A percentile compares a stretch with the other conserved stretches of the same genome.
These are phyloP conservation scores for Eolophus roseicapilla DNA, from an alignment of 2,113 vertebrate species.

Conservation along the genomic window DNA sequence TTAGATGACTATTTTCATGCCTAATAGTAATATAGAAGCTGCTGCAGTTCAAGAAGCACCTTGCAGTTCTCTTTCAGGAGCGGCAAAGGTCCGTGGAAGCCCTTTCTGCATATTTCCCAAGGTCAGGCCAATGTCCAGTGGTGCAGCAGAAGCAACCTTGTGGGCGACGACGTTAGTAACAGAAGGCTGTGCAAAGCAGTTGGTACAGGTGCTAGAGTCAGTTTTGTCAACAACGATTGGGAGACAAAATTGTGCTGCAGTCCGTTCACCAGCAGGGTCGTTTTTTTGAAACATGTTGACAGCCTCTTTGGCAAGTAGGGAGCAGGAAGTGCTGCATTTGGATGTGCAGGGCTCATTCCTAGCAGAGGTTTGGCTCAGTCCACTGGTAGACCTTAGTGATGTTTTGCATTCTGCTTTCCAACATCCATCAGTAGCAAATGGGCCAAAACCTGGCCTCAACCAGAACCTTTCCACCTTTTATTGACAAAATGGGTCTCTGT, in stretches of 20 bases:
- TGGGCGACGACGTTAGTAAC: background rate
- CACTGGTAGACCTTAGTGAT: background rate
- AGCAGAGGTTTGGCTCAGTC: background rate
- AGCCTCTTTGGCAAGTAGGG: background rate
- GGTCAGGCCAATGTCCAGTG: background rate
- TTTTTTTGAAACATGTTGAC: background rate
- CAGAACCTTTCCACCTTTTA: background rate
- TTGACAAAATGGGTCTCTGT: background rate
- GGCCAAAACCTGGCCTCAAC: background rate
- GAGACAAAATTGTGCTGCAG: background rate
- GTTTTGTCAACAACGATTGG: background rate
- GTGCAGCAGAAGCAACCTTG: background rate
- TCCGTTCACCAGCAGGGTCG: background rate
- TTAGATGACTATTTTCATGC: background rate
- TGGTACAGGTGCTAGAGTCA: background rate
- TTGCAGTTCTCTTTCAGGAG: background rate
- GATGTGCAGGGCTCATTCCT: background rate
- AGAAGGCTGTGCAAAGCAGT: background rate
- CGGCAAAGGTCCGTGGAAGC: rapidly evolving
- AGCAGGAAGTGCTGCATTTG: background rate
- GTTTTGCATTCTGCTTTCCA: background rate
- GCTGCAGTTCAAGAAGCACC: background rate
- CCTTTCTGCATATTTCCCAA: background rate
- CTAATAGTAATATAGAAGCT: background rate
- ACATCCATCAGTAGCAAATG: background rate